A percentile compares a stretch with the other conserved stretches of the same genome.
Evolutionary conservation across 1,140 invertebrate species (phyloP).

Genomic region (Diorhabda elongata): DNA sequence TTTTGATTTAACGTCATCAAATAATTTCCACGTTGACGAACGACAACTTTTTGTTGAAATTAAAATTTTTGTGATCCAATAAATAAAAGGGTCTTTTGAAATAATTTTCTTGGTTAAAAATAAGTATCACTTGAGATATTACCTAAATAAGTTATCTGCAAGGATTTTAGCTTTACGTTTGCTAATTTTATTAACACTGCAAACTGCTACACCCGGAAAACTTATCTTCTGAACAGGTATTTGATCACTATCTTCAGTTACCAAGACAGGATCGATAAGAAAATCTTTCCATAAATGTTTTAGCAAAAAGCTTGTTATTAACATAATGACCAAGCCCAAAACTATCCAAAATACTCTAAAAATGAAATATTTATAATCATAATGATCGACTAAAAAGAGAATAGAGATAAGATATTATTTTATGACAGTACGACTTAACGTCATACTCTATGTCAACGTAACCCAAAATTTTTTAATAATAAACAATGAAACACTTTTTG

Average conservation of each 20-base stretch:
- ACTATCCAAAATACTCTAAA: constrained; percentile 18
- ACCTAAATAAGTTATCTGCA: constrained; percentile 44
- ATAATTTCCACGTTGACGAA: no score
- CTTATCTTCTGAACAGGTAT: constrained; percentile 51
- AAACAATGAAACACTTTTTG: no score
- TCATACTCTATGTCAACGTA: no score
- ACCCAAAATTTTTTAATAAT: no score
- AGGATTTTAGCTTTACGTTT: constrained; percentile 38
- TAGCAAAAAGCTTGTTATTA: constrained; percentile 12
- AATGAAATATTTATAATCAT: not conserved
- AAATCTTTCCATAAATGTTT: constrained; percentile 42
- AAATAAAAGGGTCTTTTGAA: no score
- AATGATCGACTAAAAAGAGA: no score
- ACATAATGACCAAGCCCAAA: not conserved
- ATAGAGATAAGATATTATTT: no score
- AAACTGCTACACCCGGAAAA: constrained; percentile 55
- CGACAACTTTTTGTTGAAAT: no score
- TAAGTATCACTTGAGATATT: not conserved
- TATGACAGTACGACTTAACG: no score
- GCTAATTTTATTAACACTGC: constrained; percentile 55
- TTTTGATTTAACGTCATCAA: no score
- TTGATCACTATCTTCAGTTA: constrained; percentile 47
- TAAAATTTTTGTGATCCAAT: no score
- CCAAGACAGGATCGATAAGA: constrained; percentile 47
- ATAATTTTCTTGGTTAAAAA: no score